phyloP scores from a whole-genome alignment of 2,888 invertebrate species.

The Rhagonycha lutea region DNA sequence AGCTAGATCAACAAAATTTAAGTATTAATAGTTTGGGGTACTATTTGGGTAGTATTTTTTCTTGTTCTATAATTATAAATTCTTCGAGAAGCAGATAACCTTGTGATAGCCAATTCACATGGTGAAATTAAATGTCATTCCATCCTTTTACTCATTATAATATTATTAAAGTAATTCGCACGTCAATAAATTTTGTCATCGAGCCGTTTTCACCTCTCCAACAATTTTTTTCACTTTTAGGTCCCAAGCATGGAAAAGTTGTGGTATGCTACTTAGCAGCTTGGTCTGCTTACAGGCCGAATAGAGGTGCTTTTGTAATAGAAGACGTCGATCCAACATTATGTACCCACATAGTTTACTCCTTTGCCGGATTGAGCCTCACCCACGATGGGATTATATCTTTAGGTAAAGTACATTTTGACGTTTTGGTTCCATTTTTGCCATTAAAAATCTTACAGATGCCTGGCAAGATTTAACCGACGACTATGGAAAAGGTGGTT shows the following conservation, averaged over 20 bases:
- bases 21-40: not conserved
- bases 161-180: too few relatives aligned
- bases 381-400: constrained; percentile 69
- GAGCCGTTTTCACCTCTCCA: too few relatives aligned
- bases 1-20: not conserved
- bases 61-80: not conserved
- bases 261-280: constrained; percentile 81
- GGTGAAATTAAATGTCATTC: not conserved
- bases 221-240: constrained; percentile 51
- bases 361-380: constrained; percentile 78
- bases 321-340: constrained; percentile 72
- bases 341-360: constrained; percentile 82
- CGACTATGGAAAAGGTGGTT: constrained; percentile 65
- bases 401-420: constrained; percentile 59
- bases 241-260: constrained; percentile 70
- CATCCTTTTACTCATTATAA: too few relatives aligned
- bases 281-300: constrained; percentile 78
- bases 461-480: constrained; percentile 78
- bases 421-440: not conserved
- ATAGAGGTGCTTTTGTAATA: constrained; percentile 66
- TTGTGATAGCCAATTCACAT: not conserved
- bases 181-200: too few relatives aligned
- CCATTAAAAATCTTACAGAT: constrained; percentile 58
- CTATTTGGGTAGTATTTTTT: not conserved
- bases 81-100: not conserved